Evolutionary conservation across 2,113 vertebrate genomes (phyloP), one percentile per base, ranked within the genome.

Genomic region (Clarias macrocephalus): DNA sequence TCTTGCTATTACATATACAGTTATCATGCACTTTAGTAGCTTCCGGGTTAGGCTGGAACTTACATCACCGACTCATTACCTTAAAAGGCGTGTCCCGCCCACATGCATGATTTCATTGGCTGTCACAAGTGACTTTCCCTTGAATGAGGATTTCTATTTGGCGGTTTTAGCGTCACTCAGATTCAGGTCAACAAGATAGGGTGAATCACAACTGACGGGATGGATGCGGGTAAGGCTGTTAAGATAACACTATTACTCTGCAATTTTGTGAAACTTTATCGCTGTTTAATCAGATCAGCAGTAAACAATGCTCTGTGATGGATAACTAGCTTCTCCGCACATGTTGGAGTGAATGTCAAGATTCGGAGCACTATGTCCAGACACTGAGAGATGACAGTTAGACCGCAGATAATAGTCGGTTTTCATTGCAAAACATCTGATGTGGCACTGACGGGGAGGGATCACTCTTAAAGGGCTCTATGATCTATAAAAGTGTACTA

Each of bases 211-310:
- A 92, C 90, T 92, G 93, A 94, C 95, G 94, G 94, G 92, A 96
- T 96, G 95, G 95, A 96, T 94, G 95, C 95, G 94, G 95, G 95
- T 96, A 94, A 93, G 91, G 80, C 57, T 77, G 30, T n/a, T 80
- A 30, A 65, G 23, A 81, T 89, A 89, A 88, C 66, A 88, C 79
- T 81, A 89, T 88, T 89, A 54, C 28, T 84, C 83, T 70, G 80
- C 82, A 85, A 85, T 88, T 89, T 80, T 70, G 21, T 33, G 16
- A 8, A 65, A 73, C 57, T 57, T 59, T 80, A 18, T 57, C 30
- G n/a, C 19, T 42, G 13, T 70, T 57, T 19, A 25, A 54, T 56
- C 21, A 23, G 19, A 25, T 70, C 1, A n/a, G 18, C 21, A 25
- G 23, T 80, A 42, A 70, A 65, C n/a, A 8, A 15, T 4, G 1